A percentile compares a stretch with the other conserved stretches of the same genome.
These are phyloP conservation scores for Fregetta grallaria DNA, from an alignment of 2,113 vertebrate genomes.

Conservation along the genomic window DNA sequence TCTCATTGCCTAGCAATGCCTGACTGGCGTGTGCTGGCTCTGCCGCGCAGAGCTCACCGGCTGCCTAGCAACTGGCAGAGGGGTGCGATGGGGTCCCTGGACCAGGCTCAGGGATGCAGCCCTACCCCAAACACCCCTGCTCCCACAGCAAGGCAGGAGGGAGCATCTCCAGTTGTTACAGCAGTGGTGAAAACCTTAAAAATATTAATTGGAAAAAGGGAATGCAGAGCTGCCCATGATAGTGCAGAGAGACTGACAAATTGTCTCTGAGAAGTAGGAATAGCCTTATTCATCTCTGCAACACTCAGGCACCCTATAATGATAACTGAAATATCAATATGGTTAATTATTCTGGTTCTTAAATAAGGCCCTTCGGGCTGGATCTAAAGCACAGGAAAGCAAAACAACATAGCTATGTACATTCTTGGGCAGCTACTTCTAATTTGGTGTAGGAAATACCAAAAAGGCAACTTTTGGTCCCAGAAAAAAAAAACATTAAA, in stretches of 20 bases:
- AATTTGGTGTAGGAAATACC: background rate
- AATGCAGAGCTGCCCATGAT: accelerated
- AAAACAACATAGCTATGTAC: background rate
- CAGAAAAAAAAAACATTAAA: background rate
- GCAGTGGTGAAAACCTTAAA: background rate
- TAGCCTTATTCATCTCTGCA: background rate
- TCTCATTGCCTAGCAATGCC: constrained; percentile 58
- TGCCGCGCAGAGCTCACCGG: background rate
- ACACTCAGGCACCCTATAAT: background rate
- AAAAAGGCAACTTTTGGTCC: background rate
- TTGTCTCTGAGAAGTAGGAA: background rate
- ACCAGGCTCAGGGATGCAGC: background rate
- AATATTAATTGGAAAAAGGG: background rate
- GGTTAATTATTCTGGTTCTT: background rate
- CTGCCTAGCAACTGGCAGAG: constrained; percentile 62
- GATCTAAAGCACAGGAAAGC: background rate
- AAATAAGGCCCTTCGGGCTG: background rate
- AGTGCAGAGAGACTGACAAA: background rate
- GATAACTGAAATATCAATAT: background rate
- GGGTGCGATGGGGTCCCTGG: background rate
- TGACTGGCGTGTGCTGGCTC: background rate
- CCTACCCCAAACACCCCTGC: background rate
- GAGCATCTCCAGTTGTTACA: background rate
- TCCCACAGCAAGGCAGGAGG: background rate
- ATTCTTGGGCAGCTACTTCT: background rate